These are phyloP conservation scores for Lepilemur ruficaudatus DNA, from an alignment of 2,797 vertebrate species.

Conservation along the genomic window DNA sequence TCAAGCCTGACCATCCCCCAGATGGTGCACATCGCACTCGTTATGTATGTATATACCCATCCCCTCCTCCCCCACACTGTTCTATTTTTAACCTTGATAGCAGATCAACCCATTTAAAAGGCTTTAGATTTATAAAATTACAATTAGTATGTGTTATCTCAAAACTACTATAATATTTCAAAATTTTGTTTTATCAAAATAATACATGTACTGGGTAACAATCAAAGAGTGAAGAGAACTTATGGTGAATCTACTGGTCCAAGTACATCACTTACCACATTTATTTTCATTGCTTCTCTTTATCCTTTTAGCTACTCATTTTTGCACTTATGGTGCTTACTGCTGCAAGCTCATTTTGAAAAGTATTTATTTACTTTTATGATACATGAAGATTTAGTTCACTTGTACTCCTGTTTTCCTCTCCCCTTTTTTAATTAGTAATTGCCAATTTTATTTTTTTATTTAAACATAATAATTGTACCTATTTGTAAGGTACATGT, in stretches of 20 bases:
- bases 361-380: neutral
- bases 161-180: neutral
- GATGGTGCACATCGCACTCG: no score
- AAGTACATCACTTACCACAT: fast-evolving
- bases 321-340: neutral
- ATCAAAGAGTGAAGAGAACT: neutral
- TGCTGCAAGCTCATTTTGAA: neutral
- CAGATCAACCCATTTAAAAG: neutral
- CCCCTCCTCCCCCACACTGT: no score
- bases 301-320: neutral
- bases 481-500: neutral
- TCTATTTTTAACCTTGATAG: neutral
- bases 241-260: neutral
- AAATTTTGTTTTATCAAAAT: neutral
- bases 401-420: neutral
- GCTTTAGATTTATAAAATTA: neutral
- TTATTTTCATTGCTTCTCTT: fast-evolving
- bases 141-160: neutral
- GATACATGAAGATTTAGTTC: neutral
- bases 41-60: no score
- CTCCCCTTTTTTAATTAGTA: neutral
- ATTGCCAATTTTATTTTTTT: neutral
- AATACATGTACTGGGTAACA: neutral
- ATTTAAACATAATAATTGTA: neutral
- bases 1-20: no score